Evolutionary conservation across 2,888 invertebrate species (phyloP).

Genomic region (Nymphalis urticae): DNA sequence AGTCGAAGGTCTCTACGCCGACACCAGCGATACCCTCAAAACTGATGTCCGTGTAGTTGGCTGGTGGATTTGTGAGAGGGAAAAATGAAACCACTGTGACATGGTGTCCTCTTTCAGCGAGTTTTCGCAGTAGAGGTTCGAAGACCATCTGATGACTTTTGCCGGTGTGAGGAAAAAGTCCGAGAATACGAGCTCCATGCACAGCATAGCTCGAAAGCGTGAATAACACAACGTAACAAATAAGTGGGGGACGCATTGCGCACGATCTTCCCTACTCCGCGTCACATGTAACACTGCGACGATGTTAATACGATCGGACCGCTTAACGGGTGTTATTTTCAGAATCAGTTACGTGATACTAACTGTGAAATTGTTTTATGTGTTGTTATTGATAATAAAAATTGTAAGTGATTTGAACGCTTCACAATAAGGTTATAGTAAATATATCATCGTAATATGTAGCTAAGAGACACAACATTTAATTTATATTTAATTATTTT

Average conservation of each 20-base stretch:
- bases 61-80: slow-evolving; percentile 72
- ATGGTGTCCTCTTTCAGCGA: slow-evolving; percentile 82
- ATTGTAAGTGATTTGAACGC: neutral
- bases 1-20: slow-evolving; percentile 64
- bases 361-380: slow-evolving; percentile 27
- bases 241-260: slow-evolving; percentile 57
- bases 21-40: slow-evolving; percentile 64
- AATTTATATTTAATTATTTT: too few species aligned
- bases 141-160: slow-evolving; percentile 85
- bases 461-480: too few species aligned
- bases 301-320: slow-evolving; percentile 23
- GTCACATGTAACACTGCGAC: slow-evolving; percentile 42
- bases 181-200: slow-evolving; percentile 51
- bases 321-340: slow-evolving; percentile 44
- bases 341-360: slow-evolving; percentile 43
- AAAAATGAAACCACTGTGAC: slow-evolving; percentile 83
- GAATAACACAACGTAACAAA: slow-evolving; percentile 46
- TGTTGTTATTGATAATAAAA: neutral
- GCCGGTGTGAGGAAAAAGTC: slow-evolving; percentile 81
- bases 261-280: slow-evolving; percentile 40
- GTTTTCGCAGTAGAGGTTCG: slow-evolving; percentile 75
- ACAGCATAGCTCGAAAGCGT: slow-evolving; percentile 50
- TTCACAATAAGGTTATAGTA: too few species aligned
- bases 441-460: too few species aligned
- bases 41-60: slow-evolving; percentile 71